Evolutionary conservation across 2,888 invertebrate genomes (phyloP), one percentile per base, ranked within the genome.

Genomic region (Malthinus seriepunctatus): DNA sequence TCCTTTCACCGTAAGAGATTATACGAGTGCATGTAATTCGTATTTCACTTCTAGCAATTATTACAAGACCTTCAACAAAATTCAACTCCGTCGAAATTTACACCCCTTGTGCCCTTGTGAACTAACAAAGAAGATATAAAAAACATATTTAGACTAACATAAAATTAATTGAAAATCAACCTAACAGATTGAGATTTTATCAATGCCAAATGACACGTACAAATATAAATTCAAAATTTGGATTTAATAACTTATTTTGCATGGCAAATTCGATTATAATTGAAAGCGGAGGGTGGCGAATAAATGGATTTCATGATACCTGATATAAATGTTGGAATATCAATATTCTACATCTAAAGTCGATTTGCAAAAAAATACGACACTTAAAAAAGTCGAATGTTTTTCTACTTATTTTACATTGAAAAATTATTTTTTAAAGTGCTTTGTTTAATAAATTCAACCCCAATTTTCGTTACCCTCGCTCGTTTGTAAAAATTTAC

Each of bases 191-290:
- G 49, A 44, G 49, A 49, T 55, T 55, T 53, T 46, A 47, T 33
- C 14, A 53, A 47, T 46, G 45, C 49, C 42, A 45, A 51, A 51
- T 46, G 49, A 57, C 38, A 42, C 50, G 42, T 45, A 50, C 53
- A 53, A 54, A 49, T 42, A 55, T 42, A 49, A 37, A 54, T 54
- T 46, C 52, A 37, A 58, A 58, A 59, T 54, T 50, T 59, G 54
- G 49, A 54, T 59, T 59, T 53, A 48, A 58, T 58, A 58, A 52
- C 44, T 53, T 59, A 59, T 59, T 59, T 54, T 59, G 54, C 59
- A 52, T 46, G 32, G 49, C 39, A 53, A 60, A 56, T 52, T 51
- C 60, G 56, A 50, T 56, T 60, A 56, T 56, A 60, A 60, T 60
- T 56, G 60, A 56, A 60, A 55, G 56, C 45, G 37, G 60, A 39